phyloP scores from a whole-genome alignment of 2,797 vertebrate genomes.

The Alosa sapidissima region DNA sequence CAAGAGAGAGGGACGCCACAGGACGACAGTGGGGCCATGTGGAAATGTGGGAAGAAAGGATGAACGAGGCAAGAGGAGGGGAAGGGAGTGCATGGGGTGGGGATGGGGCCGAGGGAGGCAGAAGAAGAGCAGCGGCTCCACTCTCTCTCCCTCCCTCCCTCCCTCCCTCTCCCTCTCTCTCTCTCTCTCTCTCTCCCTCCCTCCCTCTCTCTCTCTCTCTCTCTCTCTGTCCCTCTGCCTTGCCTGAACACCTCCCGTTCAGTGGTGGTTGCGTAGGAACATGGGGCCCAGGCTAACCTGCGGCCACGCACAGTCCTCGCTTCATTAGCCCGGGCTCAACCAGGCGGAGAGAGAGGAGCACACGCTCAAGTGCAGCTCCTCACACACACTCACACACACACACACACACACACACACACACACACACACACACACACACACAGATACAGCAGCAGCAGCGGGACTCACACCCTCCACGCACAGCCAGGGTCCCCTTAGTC shows the following conservation, averaged over 20 bases:
- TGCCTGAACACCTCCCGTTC: conserved; percentile 62
- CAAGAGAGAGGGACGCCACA: neutral
- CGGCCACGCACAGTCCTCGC: conserved; percentile 73
- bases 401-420: conserved; percentile 2
- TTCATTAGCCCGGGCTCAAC: conserved; percentile 77
- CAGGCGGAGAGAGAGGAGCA: conserved; percentile 65
- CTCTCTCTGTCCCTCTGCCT: conserved; percentile 50
- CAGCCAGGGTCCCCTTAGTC: neutral
- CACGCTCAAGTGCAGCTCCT: conserved; percentile 54
- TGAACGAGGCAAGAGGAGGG: neutral
- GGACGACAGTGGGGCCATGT: neutral
- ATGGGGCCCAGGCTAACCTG: conserved; percentile 66
- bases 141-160: neutral
- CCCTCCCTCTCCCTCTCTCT: neutral
- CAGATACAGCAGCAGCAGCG: conserved; percentile 47
- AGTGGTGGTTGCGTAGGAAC: conserved; percentile 50
- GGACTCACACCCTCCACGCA: conserved; percentile 22
- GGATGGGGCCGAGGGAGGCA: neutral
- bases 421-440: conserved; percentile 29
- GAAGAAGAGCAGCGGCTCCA: neutral
- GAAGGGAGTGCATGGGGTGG: neutral
- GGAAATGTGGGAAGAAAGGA: neutral
- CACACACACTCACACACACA: conserved; percentile 56
- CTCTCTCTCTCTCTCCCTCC: neutral
- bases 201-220: neutral